Conservation (phyloP, 2,888 invertebrate genomes). For the Psylliodes chrysocephalus region DNA sequence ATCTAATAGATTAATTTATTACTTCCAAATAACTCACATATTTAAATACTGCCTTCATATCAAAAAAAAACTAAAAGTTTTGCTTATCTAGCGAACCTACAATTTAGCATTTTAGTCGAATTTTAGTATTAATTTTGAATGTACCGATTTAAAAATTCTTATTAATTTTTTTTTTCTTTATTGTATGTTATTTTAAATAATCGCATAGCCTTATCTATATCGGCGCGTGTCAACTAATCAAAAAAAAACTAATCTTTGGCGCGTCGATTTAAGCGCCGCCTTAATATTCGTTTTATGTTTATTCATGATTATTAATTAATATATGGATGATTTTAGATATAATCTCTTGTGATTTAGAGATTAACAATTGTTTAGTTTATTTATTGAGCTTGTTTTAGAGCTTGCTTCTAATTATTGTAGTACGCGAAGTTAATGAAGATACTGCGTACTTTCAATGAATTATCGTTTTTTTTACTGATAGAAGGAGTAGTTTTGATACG, state of each 20-base stretch:
- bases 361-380: slow-evolving; percentile 20
- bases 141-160: slow-evolving; percentile 4
- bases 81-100: not conserved
- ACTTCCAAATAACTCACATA: slow-evolving; percentile 41
- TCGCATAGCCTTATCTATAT: not conserved
- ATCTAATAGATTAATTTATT: slow-evolving; percentile 20
- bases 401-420: slow-evolving; percentile 19
- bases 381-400: slow-evolving; percentile 42
- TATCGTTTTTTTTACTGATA: too few relatives aligned
- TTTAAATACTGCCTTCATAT: slow-evolving; percentile 52
- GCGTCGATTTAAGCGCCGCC: slow-evolving; percentile 4
- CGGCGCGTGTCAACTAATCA: slow-evolving; percentile 17
- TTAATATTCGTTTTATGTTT: slow-evolving; percentile 4
- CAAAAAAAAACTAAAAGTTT: too few relatives aligned
- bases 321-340: slow-evolving; percentile 5
- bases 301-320: not conserved
- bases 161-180: slow-evolving; percentile 8
- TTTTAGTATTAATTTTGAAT: slow-evolving; percentile 16
- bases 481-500: too few relatives aligned
- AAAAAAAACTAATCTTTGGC: slow-evolving; percentile 13
- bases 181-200: slow-evolving; percentile 8
- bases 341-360: slow-evolving; percentile 23
- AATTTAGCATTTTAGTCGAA: slow-evolving; percentile 32
- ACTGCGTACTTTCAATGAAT: not conserved
- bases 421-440: not conserved